Evolutionary conservation across 2,888 invertebrate species (phyloP).

Genomic region (Megaustenia siamemsis): DNA sequence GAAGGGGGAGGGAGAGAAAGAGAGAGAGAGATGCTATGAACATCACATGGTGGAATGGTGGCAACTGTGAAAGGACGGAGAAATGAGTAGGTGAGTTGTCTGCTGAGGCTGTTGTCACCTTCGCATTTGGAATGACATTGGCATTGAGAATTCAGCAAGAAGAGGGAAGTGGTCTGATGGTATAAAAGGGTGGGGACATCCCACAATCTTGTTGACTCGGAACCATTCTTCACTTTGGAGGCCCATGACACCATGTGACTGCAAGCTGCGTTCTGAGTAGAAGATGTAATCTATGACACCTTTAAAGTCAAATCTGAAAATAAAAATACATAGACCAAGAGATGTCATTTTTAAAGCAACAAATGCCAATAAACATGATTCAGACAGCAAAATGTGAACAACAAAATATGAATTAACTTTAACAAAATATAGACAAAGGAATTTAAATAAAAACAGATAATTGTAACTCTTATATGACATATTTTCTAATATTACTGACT

Average conservation of each 20-base stretch:
- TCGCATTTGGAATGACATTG: slow-evolving; percentile 53
- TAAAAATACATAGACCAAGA: not conserved
- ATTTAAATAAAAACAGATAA: too few species aligned
- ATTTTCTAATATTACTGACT: too few species aligned
- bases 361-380: too few species aligned
- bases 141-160: slow-evolving; percentile 79
- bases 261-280: slow-evolving; percentile 97
- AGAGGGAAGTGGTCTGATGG: slow-evolving; percentile 85
- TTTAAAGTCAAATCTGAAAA: slow-evolving; percentile 95
- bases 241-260: slow-evolving; percentile 94
- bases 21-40: not conserved
- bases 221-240: slow-evolving; percentile 90
- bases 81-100: not conserved
- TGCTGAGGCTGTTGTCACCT: slow-evolving; percentile 19
- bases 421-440: too few species aligned
- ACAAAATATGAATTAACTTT: too few species aligned
- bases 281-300: slow-evolving; percentile 99
- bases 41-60: slow-evolving; percentile 13
- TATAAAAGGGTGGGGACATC: slow-evolving; percentile 98
- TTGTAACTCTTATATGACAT: too few species aligned
- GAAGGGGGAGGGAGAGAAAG: too few species aligned
- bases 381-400: too few species aligned
- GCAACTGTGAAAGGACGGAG: not conserved
- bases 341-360: too few species aligned
- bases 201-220: slow-evolving; percentile 95